phyloP scores from a whole-genome alignment of 2,797 vertebrate species.

The Eulemur mongoz region DNA sequence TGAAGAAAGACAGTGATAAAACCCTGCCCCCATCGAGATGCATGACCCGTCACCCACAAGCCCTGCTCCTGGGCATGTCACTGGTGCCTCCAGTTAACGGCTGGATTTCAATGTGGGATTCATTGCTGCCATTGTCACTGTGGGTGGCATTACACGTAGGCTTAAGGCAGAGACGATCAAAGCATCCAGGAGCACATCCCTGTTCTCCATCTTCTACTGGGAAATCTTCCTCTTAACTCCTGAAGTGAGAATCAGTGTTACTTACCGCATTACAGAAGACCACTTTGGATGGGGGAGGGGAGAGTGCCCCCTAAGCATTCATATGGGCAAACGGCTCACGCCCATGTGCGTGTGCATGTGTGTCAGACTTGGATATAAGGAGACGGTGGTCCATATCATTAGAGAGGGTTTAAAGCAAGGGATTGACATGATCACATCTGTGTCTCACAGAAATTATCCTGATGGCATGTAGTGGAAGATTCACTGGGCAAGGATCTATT shows the following conservation, averaged over 20 bases:
- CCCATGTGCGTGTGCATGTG: fast-evolving
- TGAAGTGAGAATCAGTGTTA: background rate
- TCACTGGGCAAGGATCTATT: background rate
- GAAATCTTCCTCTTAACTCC: background rate
- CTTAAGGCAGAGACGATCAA: background rate
- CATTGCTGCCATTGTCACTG: background rate
- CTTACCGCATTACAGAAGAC: background rate
- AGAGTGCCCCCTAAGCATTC: background rate
- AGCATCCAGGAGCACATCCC: background rate
- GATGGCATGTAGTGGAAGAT: background rate
- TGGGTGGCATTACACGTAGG: background rate
- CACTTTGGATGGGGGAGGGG: fast-evolving
- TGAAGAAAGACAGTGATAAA: background rate
- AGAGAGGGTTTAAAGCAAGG: background rate
- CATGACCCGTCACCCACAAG: fast-evolving
- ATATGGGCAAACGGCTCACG: background rate
- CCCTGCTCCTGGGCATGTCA: too few species aligned
- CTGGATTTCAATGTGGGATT: background rate
- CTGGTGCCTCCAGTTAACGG: background rate
- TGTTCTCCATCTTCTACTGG: background rate
- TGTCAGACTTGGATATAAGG: background rate
- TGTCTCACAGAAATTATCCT: background rate
- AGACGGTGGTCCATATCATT: fast-evolving
- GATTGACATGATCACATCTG: background rate
- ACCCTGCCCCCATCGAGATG: background rate